phyloP scores from a whole-genome alignment of 2,113 vertebrate species.

The Amblyornis subalaris region DNA sequence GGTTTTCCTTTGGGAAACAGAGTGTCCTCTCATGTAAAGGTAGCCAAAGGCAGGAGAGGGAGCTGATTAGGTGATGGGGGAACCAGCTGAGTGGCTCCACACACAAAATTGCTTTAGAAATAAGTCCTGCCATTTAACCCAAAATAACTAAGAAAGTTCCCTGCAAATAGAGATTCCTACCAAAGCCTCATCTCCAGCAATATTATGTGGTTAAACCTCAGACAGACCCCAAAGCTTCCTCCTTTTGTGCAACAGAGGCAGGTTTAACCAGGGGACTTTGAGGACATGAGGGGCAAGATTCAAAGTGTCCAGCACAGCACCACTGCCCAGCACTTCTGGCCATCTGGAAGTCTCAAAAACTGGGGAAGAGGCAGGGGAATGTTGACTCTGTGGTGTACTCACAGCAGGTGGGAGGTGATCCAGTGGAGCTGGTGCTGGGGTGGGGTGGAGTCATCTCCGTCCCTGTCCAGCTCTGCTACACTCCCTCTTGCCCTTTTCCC shows the following conservation, averaged over 20 bases:
- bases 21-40: background rate
- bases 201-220: background rate
- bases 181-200: background rate
- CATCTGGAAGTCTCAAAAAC: background rate
- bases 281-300: too few relatives aligned
- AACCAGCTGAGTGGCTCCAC: background rate
- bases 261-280: background rate
- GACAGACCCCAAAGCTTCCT: background rate
- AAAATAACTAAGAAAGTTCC: background rate
- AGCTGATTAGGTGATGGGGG: background rate
- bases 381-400: accelerated
- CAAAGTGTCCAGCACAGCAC: too few relatives aligned
- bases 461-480: accelerated
- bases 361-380: accelerated
- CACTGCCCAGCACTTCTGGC: background rate
- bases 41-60: background rate
- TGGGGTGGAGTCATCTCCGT: background rate
- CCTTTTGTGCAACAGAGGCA: background rate
- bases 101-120: background rate
- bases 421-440: accelerated
- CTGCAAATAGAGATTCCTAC: background rate
- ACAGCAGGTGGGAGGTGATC: accelerated
- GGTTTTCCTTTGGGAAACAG: background rate
- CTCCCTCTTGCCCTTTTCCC: background rate
- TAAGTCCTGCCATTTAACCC: background rate